Percentiles rank a stretch among this genome's conserved stretches.
phyloP scores from a whole-genome alignment of 2,888 invertebrate genomes.

The Spilosoma lubricipeda region DNA sequence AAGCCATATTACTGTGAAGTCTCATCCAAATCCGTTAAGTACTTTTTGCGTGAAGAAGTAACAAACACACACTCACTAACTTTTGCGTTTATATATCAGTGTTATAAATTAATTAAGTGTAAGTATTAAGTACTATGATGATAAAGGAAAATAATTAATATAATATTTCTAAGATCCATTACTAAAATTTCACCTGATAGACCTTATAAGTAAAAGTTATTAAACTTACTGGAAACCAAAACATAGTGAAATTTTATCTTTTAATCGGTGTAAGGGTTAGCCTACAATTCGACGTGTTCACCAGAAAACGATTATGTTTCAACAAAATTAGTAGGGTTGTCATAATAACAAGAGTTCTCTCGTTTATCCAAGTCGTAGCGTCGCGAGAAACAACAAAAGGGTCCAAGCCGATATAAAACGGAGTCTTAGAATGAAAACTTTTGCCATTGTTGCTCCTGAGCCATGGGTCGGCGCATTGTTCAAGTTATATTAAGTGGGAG shows the following conservation, averaged over 20 bases:
- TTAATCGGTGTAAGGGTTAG: constrained; percentile 30
- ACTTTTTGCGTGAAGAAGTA: too few species aligned
- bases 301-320: constrained; percentile 48
- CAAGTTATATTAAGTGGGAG: constrained; percentile 81
- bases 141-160: too few species aligned
- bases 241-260: constrained; percentile 32
- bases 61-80: too few species aligned
- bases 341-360: constrained; percentile 65
- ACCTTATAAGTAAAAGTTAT: too few species aligned
- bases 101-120: too few species aligned
- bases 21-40: too few species aligned
- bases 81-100: too few species aligned
- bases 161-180: too few species aligned
- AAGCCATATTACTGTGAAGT: too few species aligned
- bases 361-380: constrained; percentile 58
- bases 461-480: constrained; percentile 79
- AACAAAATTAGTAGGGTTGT: constrained; percentile 68
- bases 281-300: constrained; percentile 38
- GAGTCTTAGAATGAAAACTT: constrained; percentile 79
- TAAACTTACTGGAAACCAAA: background rate
- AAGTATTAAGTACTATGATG: too few species aligned
- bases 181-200: too few species aligned
- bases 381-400: constrained; percentile 68
- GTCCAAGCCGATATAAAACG: constrained; percentile 73
- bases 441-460: constrained; percentile 78